phyloP scores from a whole-genome alignment of 1,140 invertebrate genomes.

The Delia radicum region DNA sequence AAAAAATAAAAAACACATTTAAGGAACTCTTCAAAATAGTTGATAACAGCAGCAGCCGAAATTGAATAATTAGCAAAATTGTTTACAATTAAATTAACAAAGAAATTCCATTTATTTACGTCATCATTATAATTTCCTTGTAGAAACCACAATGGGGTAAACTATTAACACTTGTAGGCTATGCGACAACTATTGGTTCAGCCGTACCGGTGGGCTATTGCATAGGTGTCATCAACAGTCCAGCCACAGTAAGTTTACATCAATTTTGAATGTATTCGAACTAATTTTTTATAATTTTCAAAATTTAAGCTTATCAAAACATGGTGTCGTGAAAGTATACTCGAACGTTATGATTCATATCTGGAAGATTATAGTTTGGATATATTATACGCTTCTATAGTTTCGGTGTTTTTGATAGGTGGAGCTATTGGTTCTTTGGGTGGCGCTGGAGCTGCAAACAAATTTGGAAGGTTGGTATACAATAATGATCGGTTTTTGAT shows the following conservation, averaged over 20 bases:
- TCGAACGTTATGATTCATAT: constrained; percentile 60
- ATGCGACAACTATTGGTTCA: constrained; percentile 72
- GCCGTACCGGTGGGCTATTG: constrained; percentile 87
- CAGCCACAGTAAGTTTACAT: constrained; percentile 65
- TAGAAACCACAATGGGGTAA: constrained; percentile 44
- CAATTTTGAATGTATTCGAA: constrained; percentile 2
- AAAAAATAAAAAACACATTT: background rate
- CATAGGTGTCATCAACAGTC: constrained; percentile 86
- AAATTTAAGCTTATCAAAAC: constrained; percentile 65
- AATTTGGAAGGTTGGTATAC: constrained; percentile 66
- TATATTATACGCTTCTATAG: constrained; percentile 76
- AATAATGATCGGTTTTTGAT: too few relatives aligned
- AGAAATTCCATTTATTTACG: too few relatives aligned
- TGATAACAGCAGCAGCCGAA: background rate
- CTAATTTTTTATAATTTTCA: constrained; percentile 27
- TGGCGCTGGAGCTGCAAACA: constrained; percentile 71
- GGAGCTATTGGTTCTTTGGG: constrained; percentile 73
- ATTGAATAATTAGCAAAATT: background rate
- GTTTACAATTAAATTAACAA: background rate
- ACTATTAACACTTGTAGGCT: constrained; percentile 40
- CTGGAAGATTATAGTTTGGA: constrained; percentile 62
- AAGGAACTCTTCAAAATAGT: background rate
- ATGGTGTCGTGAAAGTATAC: constrained; percentile 72
- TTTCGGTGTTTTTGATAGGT: constrained; percentile 78
- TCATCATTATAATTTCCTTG: background rate